Conservation (phyloP, 2,113 vertebrate species). For the Corythornis vintsioides region DNA sequence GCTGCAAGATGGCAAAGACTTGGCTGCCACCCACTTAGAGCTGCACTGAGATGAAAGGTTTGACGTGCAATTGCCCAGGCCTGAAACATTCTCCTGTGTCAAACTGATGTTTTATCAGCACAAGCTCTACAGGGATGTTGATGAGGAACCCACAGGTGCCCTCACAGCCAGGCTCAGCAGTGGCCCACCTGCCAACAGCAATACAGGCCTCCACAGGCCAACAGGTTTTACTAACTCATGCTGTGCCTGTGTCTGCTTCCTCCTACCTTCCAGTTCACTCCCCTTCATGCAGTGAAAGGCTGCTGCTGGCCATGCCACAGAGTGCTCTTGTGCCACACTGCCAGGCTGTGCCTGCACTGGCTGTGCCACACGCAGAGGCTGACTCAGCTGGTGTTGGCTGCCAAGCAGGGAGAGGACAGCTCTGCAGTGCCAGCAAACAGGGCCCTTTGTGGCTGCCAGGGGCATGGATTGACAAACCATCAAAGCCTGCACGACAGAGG, state of each 20-base stretch:
- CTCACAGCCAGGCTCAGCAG: not conserved
- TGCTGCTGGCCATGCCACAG: not conserved
- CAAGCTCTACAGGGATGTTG: not conserved
- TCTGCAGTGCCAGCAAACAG: not conserved
- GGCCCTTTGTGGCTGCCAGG: not conserved
- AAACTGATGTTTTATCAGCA: not conserved
- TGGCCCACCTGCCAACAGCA: not conserved
- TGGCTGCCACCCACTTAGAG: not conserved
- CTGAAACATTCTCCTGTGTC: not conserved
- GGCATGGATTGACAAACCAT: not conserved
- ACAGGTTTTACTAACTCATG: rapidly evolving
- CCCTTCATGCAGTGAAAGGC: not conserved
- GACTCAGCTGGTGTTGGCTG: not conserved
- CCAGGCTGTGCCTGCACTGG: not conserved
- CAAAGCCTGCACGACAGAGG: constrained; percentile 32
- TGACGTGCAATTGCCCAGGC: not conserved
- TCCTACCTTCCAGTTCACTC: not conserved
- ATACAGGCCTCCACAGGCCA: not conserved
- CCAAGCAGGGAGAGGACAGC: not conserved
- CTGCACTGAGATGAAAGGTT: not conserved
- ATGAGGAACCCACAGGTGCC: not conserved
- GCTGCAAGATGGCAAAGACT: not conserved
- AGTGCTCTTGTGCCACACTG: not conserved
- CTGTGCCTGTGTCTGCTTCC: not conserved
- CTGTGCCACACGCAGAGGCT: not conserved